phyloP scores from a whole-genome alignment of 2,888 invertebrate genomes.

The Allacma fusca region DNA sequence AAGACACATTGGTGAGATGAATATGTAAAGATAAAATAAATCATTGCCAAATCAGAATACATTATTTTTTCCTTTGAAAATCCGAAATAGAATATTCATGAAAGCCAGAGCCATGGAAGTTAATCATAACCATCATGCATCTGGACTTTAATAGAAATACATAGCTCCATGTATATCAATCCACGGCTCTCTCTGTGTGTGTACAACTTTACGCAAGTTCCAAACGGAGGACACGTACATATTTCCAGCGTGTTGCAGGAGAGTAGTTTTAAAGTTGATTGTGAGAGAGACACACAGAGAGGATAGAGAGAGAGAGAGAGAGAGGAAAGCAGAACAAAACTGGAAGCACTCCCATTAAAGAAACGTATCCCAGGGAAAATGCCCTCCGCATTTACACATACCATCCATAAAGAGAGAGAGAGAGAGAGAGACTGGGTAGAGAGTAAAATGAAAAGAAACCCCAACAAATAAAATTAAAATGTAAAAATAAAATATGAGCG shows the following conservation, averaged over 20 bases:
- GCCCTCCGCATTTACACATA: neutral
- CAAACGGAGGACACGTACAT: too few species aligned
- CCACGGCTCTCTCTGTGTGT: neutral
- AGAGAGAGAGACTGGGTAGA: too few species aligned
- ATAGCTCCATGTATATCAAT: neutral
- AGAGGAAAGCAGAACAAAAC: slow-evolving; percentile 2
- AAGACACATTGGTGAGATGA: slow-evolving; percentile 31
- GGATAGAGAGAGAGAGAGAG: too few species aligned
- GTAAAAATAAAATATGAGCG: slow-evolving; percentile 44
- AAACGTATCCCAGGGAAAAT: neutral
- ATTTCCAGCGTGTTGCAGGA: too few species aligned
- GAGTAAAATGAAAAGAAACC: slow-evolving; percentile 36
- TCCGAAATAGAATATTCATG: slow-evolving; percentile 44
- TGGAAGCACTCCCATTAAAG: slow-evolving; percentile 13
- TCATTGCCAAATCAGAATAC: slow-evolving; percentile 42
- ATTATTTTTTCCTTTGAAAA: slow-evolving; percentile 36
- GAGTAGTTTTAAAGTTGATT: too few species aligned
- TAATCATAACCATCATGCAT: slow-evolving; percentile 16
- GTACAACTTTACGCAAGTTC: too few species aligned
- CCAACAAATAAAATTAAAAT: slow-evolving; percentile 43
- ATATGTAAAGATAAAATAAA: slow-evolving; percentile 39
- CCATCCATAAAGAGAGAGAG: neutral
- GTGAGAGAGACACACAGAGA: too few species aligned
- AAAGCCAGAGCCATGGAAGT: slow-evolving; percentile 20
- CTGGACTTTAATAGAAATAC: neutral